Evolutionary conservation across 2,888 invertebrate species (phyloP).

Genomic region (Lymantria monacha): DNA sequence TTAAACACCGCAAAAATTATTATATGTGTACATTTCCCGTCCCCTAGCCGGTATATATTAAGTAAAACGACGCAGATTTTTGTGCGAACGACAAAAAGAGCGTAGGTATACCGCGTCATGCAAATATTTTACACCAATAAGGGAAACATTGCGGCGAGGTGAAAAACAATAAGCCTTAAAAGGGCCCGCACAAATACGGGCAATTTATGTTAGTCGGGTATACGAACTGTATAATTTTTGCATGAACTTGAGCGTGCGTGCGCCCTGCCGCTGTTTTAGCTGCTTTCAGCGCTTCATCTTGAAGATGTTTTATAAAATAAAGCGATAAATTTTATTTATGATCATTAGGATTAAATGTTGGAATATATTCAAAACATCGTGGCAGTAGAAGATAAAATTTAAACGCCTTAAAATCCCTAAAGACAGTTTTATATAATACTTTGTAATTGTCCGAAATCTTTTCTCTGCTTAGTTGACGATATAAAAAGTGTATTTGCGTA

Average conservation of each 20-base stretch:
- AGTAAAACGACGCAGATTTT: slow-evolving; percentile 3
- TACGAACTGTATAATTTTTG: slow-evolving; percentile 45
- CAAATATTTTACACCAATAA: slow-evolving; percentile 53
- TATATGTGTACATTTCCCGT: background rate
- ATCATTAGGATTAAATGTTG: too few relatives aligned
- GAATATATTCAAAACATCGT: too few relatives aligned
- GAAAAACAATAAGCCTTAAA: slow-evolving; percentile 46
- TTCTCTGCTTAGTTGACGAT: too few relatives aligned
- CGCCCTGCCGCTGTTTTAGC: slow-evolving; percentile 6
- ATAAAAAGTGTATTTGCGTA: too few relatives aligned
- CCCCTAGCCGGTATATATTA: background rate
- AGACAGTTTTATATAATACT: too few relatives aligned
- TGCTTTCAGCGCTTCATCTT: background rate
- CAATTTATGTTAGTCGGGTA: slow-evolving; percentile 23
- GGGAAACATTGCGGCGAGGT: slow-evolving; percentile 47
- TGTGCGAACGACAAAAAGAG: slow-evolving; percentile 10
- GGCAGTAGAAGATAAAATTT: too few relatives aligned
- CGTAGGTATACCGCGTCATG: slow-evolving; percentile 1
- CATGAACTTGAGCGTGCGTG: slow-evolving; percentile 38
- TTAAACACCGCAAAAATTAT: background rate
- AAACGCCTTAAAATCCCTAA: too few relatives aligned
- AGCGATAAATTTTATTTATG: too few relatives aligned
- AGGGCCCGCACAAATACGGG: slow-evolving; percentile 16
- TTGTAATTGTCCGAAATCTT: too few relatives aligned
- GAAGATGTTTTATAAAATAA: background rate